Percentiles rank a stretch among this genome's conserved stretches.
Conservation (phyloP, 2,888 invertebrate species). For the Torymus tubicola region DNA sequence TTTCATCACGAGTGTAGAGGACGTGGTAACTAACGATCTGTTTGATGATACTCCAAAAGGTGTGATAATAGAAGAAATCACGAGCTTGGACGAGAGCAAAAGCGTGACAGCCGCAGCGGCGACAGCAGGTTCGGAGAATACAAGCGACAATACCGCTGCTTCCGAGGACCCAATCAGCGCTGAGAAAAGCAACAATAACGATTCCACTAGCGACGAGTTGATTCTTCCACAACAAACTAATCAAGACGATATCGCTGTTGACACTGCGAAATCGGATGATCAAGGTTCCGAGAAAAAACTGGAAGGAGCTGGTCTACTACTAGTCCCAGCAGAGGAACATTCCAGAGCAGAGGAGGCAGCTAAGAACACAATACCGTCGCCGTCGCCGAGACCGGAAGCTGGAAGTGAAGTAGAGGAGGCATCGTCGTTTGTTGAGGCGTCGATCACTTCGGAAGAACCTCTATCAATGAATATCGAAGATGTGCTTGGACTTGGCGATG, state of each 20-base stretch:
- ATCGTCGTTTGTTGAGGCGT: slow-evolving; percentile 1
- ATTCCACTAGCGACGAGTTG: no score
- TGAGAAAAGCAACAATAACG: no score
- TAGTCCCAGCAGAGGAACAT: no score
- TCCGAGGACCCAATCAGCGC: no score
- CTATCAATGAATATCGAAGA: slow-evolving; percentile 63
- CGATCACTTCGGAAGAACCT: slow-evolving; percentile 30
- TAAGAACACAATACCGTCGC: no score
- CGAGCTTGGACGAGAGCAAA: slow-evolving; percentile 58
- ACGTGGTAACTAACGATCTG: slow-evolving; percentile 49
- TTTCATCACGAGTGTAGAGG: slow-evolving; percentile 70
- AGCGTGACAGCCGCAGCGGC: background rate
- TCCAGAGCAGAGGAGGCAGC: background rate
- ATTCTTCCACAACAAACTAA: no score
- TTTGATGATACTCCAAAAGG: slow-evolving; percentile 60
- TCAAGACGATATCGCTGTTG: background rate
- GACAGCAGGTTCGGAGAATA: background rate
- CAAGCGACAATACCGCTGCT: no score
- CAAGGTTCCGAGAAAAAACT: background rate
- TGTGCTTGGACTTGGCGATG: slow-evolving; percentile 59
- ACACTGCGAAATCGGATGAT: background rate
- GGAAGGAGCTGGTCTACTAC: background rate
- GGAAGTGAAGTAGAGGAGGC: background rate
- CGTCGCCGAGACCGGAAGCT: no score
- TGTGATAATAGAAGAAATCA: slow-evolving; percentile 71